Conservation (phyloP, 2,888 invertebrate species). For the Aphrophora alni region DNA sequence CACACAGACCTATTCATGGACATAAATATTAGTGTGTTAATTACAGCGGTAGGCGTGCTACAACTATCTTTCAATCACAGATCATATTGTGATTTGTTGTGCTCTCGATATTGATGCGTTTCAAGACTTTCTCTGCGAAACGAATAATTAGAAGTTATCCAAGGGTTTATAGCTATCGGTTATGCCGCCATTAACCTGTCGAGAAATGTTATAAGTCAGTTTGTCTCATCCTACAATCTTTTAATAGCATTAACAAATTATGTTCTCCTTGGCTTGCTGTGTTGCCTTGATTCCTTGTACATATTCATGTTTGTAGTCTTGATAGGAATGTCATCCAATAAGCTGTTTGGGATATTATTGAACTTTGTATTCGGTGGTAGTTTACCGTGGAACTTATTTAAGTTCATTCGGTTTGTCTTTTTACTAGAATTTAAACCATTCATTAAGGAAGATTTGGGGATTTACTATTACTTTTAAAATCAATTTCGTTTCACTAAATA, state of each 20-base stretch:
- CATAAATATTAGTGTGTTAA: neutral
- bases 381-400: too few relatives aligned
- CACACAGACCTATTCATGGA: neutral
- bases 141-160: constrained; percentile 6
- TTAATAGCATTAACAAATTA: neutral
- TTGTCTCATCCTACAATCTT: neutral
- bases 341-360: neutral
- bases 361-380: too few relatives aligned
- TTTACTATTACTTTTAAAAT: too few relatives aligned
- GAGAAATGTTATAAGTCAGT: constrained; percentile 4
- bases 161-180: neutral
- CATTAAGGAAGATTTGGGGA: too few relatives aligned
- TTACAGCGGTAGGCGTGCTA: neutral
- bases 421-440: too few relatives aligned
- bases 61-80: neutral
- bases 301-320: neutral
- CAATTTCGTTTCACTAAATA: too few relatives aligned
- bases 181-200: neutral
- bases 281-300: neutral
- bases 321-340: neutral
- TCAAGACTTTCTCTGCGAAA: neutral
- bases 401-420: too few relatives aligned
- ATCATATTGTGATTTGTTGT: constrained; percentile 5
- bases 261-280: too few relatives aligned
- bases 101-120: neutral